These are phyloP conservation scores for Thumatha senex DNA, from an alignment of 2,888 invertebrate species.

Conservation along the genomic window DNA sequence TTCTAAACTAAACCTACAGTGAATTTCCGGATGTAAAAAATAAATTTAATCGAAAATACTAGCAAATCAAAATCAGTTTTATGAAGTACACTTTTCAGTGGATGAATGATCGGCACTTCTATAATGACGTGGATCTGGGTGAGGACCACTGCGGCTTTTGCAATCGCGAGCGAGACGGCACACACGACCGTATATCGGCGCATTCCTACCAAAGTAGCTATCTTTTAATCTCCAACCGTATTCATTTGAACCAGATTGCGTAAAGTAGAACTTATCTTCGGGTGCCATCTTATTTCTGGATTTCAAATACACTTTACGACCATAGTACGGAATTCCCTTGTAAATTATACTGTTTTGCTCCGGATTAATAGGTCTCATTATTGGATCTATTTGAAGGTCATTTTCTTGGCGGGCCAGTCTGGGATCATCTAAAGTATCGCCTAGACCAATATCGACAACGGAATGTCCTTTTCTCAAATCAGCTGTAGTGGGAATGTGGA, in stretches of 20 bases:
- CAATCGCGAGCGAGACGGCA: slow-evolving; percentile 40
- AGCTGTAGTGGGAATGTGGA: slow-evolving; percentile 32
- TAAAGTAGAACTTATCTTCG: slow-evolving; percentile 53
- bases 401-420: slow-evolving; percentile 45
- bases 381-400: slow-evolving; percentile 42
- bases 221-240: slow-evolving; percentile 55
- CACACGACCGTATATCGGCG: slow-evolving; percentile 40
- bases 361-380: slow-evolving; percentile 50
- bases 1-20: too few relatives aligned
- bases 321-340: slow-evolving; percentile 46
- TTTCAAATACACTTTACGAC: slow-evolving; percentile 48
- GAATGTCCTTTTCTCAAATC: slow-evolving; percentile 47
- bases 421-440: slow-evolving; percentile 48
- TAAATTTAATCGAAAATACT: too few relatives aligned
- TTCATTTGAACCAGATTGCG: slow-evolving; percentile 39
- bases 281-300: slow-evolving; percentile 40
- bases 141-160: slow-evolving; percentile 47
- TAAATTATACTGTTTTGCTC: slow-evolving; percentile 43
- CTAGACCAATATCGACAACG: slow-evolving; percentile 48
- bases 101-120: slow-evolving; percentile 6
- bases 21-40: too few relatives aligned
- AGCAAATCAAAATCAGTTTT: neutral
- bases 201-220: slow-evolving; percentile 38
- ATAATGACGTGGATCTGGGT: slow-evolving; percentile 50
- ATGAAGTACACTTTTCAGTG: slow-evolving; percentile 1